phyloP scores from a whole-genome alignment of 2,113 vertebrate species.

The Rutilus rutilus region DNA sequence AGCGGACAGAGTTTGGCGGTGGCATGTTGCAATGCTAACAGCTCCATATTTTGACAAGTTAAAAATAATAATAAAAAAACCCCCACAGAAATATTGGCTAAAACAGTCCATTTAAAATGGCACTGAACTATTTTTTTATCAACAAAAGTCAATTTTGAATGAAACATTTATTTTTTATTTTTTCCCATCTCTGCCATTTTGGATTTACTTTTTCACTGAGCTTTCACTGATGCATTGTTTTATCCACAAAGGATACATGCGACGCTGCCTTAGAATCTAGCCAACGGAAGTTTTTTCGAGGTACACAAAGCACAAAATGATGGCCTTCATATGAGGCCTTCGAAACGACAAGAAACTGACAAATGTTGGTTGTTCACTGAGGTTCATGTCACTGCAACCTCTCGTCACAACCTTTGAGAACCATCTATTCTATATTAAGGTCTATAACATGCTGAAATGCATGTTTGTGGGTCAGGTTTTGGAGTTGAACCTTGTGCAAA shows the following conservation, averaged over 20 bases:
- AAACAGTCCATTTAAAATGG: background rate
- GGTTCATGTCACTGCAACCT: background rate
- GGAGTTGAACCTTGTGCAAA: conserved; percentile 53
- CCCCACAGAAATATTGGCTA: background rate
- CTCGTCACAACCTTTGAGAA: background rate
- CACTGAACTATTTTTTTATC: background rate
- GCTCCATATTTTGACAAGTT: background rate
- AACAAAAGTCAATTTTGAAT: too few relatives aligned
- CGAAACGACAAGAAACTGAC: background rate
- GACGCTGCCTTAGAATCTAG: too few relatives aligned
- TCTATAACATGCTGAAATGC: conserved; percentile 16
- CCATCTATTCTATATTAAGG: conserved; percentile 8
- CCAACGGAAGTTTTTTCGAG: background rate
- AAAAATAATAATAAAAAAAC: too few relatives aligned
- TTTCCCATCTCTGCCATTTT: too few relatives aligned
- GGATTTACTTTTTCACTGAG: background rate
- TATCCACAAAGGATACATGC: too few relatives aligned
- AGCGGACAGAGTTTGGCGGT: background rate
- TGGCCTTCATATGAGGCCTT: background rate
- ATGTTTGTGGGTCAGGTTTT: background rate
- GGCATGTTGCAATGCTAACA: background rate
- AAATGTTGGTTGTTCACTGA: background rate
- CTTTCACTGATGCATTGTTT: background rate
- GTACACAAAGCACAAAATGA: background rate
- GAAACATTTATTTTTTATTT: too few relatives aligned